Evolutionary conservation across 2,888 invertebrate species (phyloP), one percentile per base, ranked within the genome.

Genomic region (Mycalesis mineus): DNA sequence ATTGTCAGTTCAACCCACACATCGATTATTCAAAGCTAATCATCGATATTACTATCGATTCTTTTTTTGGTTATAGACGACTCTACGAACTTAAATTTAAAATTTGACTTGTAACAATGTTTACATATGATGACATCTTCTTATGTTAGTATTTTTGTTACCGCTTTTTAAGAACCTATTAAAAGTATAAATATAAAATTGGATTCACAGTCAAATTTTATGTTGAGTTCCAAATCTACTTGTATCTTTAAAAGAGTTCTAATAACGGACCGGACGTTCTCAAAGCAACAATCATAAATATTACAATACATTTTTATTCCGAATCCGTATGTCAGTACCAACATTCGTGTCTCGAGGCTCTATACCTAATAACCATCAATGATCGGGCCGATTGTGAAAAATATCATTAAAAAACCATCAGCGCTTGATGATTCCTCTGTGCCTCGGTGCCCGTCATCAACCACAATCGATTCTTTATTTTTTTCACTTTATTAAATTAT

Each of bases 341-440:
- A 17, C 49, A 52, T 59, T 37, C 54, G 62, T 80, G 80, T 82
- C 84, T 84, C 71, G 80, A 74, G 84, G 82, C 83, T 78, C 83
- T 84, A 83, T 82, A 84, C 82, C 86, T 87, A 89, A 88, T 86
- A 89, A 84, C 88, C 86, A 81, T 83, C 87, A 85, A 87, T 87
- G 87, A 88, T 88, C 86, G 82, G 75, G 64, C 79, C 87, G 87
- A 88, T 89, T 88, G 89, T 88, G 88, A 90, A 90, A 90, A 89
- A 90, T 90, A 90, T 90, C 90, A 90, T 90, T 90, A 90, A 90
- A 90, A 90, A 88, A 87, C 86, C 89, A 90, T 90, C 90, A 90
- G 85, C 74, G 82, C 75, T 78, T 82, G 87, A 87, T 86, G 88
- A 87, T 88, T 88, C 82, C 82, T 81, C 79, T 82, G 83, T 77